Conservation (phyloP, 2,797 vertebrate species). For the Pelochelys cantorii region DNA sequence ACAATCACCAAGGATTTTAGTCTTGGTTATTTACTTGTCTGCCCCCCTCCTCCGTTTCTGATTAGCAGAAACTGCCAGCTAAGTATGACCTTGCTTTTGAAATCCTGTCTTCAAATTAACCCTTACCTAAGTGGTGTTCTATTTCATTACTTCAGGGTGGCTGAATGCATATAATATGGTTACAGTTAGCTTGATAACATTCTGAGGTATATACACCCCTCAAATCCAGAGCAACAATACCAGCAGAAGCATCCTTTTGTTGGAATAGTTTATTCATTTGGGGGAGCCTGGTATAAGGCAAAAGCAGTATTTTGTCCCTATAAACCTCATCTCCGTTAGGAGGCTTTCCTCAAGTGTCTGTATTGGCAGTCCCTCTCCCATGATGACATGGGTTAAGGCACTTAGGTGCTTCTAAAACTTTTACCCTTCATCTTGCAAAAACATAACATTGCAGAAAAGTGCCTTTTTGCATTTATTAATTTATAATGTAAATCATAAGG, state of each 20-base stretch:
- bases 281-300: neutral
- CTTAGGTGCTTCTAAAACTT: neutral
- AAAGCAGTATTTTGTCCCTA: neutral
- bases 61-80: too few species aligned
- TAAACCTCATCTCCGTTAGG: neutral
- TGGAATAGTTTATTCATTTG: neutral
- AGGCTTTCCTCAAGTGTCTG: neutral
- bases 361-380: neutral
- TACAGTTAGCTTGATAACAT: too few species aligned
- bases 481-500: neutral
- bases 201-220: too few species aligned
- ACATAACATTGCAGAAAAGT: neutral
- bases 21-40: too few species aligned
- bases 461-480: conserved; percentile 5
- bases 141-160: too few species aligned
- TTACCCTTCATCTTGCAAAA: conserved; percentile 2
- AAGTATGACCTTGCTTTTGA: too few species aligned
- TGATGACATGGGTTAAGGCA: neutral
- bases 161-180: too few species aligned
- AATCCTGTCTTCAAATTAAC: too few species aligned
- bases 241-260: neutral
- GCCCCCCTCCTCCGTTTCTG: too few species aligned
- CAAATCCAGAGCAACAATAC: neutral
- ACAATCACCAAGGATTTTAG: too few species aligned
- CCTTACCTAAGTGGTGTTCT: too few species aligned